Evolutionary conservation across 2,113 vertebrate species (phyloP).

Genomic region (Apus apus): DNA sequence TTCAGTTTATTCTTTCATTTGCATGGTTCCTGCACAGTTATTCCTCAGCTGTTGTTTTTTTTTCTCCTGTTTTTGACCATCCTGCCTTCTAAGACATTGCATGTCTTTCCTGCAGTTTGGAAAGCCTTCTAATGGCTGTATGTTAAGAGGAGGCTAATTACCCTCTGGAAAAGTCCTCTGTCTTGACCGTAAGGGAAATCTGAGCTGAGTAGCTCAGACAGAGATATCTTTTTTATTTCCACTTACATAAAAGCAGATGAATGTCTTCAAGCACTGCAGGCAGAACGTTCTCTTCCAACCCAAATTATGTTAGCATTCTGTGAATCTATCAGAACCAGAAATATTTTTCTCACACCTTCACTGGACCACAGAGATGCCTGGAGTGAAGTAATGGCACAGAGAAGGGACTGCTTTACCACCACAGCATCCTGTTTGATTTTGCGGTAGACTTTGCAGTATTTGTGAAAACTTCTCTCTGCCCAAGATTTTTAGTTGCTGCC

Average conservation of each 20-base stretch:
- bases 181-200: not conserved
- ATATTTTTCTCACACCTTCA: not conserved
- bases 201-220: not conserved
- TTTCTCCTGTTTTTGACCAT: rapidly evolving
- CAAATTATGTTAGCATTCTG: too few relatives aligned
- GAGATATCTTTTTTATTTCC: not conserved
- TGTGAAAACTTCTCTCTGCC: not conserved
- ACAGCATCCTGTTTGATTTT: not conserved
- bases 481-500: not conserved
- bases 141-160: not conserved
- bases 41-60: not conserved
- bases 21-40: not conserved
- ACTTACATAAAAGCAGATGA: not conserved
- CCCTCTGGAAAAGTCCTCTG: not conserved
- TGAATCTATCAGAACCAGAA: not conserved
- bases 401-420: not conserved
- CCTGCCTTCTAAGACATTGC: not conserved
- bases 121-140: not conserved
- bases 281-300: too few relatives aligned
- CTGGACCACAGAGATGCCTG: not conserved
- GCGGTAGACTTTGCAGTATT: not conserved
- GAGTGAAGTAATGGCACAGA: not conserved
- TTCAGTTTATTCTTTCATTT: not conserved
- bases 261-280: not conserved
- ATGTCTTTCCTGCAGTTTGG: not conserved